Conservation (phyloP, 2,888 invertebrate genomes). For the Eurytoma californica region DNA sequence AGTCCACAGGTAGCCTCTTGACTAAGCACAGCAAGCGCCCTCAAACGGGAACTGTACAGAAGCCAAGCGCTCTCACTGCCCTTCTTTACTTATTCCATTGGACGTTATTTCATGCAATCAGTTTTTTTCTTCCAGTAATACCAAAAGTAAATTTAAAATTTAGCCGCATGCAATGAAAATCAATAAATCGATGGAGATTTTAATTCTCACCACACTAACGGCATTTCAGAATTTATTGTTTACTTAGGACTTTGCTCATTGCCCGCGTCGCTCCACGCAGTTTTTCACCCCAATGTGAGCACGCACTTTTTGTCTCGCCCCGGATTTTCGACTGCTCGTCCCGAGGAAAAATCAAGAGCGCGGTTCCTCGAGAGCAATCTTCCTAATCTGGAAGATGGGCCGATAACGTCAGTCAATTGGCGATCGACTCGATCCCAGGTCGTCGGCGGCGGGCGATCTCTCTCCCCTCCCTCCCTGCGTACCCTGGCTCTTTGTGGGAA, state of each 20-base stretch:
- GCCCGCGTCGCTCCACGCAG: background rate
- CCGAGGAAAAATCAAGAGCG: constrained; percentile 15
- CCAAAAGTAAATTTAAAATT: no score
- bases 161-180: no score
- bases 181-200: no score
- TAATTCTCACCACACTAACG: no score
- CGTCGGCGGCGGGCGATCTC: constrained; percentile 8
- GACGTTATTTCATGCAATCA: no score
- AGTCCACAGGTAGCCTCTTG: no score
- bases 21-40: no score
- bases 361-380: constrained; percentile 64
- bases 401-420: constrained; percentile 73
- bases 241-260: background rate
- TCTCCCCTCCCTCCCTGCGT: constrained; percentile 33
- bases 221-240: no score
- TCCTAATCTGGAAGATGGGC: constrained; percentile 71
- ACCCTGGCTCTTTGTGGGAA: constrained; percentile 63
- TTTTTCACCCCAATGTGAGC: constrained; percentile 23
- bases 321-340: background rate
- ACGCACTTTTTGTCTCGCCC: constrained; percentile 23
- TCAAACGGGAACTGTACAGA: no score
- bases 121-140: no score
- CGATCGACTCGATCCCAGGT: constrained; percentile 65
- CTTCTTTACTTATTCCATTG: no score
- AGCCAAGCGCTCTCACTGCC: no score